Base-by-base conservation (phyloP, 2,797 vertebrate genomes). In the Diglossa cyanea region DNA sequence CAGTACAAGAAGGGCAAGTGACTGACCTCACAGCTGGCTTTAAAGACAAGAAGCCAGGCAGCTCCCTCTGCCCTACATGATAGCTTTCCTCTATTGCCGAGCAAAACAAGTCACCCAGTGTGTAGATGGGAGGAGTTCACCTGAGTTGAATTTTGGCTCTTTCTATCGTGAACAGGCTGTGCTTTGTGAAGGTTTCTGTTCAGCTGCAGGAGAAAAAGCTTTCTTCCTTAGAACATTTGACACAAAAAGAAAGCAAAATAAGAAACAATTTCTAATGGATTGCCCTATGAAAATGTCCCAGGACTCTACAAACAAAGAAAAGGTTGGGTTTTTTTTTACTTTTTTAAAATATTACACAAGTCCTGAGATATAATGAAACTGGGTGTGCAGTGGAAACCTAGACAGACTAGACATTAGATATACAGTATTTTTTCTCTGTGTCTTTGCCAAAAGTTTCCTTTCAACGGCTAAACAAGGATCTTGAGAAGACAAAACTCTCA, bases 31-130 rank as follows among this genome's bases (percentile, higher is more conserved):
- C 93, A 94, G 94, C 86, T 85, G 95, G 81, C 61, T 93, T 96
- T 91, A 96, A 96, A 96, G 91, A 76, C 60, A 89, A 86, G 84
- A 90, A 92, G 57, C 16, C 76, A 71, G 35, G 90, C 67, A 68
- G 73, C 13, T 93, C 80, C 25, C 58, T 14, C 51, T 66, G 48
- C 78, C 84, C 60, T 89, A 51, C 81, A 13, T 8, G 71, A 66
- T 6, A 42, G 51, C 67, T 82, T 93, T 85, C 81, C 81, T 82
- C 93, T 84, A 63, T 14, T 20, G 33, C 93, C 39, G 45, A 80
- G 89, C 51, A 76, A 82, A 92, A 96, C 91, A 96, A 93, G 72
- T 91, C 81, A 79, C 68, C 74, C 93, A 96, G 93, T 91, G 95
- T 95, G 94, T 33, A 17, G 33, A 51, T 10, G 84, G 93, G 68